Conservation (phyloP, 1,140 invertebrate genomes). For the Bombus huntii region DNA sequence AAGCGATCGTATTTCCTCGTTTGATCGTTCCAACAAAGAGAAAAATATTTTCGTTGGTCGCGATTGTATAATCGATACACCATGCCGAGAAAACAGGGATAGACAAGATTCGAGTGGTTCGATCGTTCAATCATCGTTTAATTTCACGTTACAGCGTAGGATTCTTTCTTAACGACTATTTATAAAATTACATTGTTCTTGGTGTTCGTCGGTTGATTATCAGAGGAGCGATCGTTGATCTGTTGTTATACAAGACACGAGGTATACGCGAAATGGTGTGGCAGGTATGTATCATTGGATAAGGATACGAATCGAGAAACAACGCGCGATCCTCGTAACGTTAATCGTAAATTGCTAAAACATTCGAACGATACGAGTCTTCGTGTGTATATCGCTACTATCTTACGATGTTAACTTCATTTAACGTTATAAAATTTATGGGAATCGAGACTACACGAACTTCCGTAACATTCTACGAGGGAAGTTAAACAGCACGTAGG, state of each 20-base stretch:
- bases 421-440: slow-evolving; percentile 3
- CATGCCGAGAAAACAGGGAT: neutral
- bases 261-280: neutral
- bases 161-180: slow-evolving; percentile 13
- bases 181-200: slow-evolving; percentile 38
- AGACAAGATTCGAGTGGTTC: neutral
- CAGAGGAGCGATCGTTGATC: slow-evolving; percentile 1
- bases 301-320: neutral
- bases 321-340: neutral
- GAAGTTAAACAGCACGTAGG: neutral
- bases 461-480: neutral
- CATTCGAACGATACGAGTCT: neutral
- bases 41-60: neutral
- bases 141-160: slow-evolving; percentile 16
- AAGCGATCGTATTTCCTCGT: neutral
- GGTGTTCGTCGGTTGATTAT: slow-evolving; percentile 26
- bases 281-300: neutral
- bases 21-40: neutral
- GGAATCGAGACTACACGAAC: neutral
- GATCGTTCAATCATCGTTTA: neutral
- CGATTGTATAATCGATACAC: neutral
- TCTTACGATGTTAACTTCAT: too few species aligned
- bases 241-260: neutral
- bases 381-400: neutral
- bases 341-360: neutral